Evolutionary conservation across 2,888 invertebrate species (phyloP).

Genomic region (Apotomis turbidana): DNA sequence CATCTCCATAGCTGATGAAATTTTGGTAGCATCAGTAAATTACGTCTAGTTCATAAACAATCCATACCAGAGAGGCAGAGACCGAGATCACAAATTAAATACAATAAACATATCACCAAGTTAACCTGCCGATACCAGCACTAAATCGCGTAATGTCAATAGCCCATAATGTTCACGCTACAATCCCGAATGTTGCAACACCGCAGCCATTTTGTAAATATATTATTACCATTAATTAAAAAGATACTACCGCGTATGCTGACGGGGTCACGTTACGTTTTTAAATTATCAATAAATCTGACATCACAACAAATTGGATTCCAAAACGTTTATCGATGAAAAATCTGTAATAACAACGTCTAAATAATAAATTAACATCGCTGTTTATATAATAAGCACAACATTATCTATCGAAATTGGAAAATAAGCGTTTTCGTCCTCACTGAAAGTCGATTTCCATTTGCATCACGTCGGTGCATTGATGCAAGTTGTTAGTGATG

Average conservation of each 20-base stretch:
- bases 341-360: slow-evolving; percentile 60
- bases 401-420: background rate
- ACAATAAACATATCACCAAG: slow-evolving; percentile 47
- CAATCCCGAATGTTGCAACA: slow-evolving; percentile 48
- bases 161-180: slow-evolving; percentile 49
- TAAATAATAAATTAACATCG: slow-evolving; percentile 56
- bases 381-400: slow-evolving; percentile 49
- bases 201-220: slow-evolving; percentile 44
- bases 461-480: slow-evolving; percentile 1
- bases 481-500: slow-evolving; percentile 35
- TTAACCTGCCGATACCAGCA: slow-evolving; percentile 39
- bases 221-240: slow-evolving; percentile 52
- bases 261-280: slow-evolving; percentile 50
- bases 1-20: background rate
- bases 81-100: slow-evolving; percentile 44
- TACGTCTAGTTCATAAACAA: slow-evolving; percentile 17
- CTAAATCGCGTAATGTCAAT: slow-evolving; percentile 56
- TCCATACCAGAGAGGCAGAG: slow-evolving; percentile 20
- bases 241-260: slow-evolving; percentile 46
- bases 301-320: slow-evolving; percentile 64
- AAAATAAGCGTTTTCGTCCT: background rate
- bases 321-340: slow-evolving; percentile 56
- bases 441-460: slow-evolving; percentile 10
- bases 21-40: background rate
- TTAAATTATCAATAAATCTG: slow-evolving; percentile 58